These are phyloP conservation scores for Frankliniella fusca DNA, from an alignment of 2,888 invertebrate genomes.

Conservation along the genomic window DNA sequence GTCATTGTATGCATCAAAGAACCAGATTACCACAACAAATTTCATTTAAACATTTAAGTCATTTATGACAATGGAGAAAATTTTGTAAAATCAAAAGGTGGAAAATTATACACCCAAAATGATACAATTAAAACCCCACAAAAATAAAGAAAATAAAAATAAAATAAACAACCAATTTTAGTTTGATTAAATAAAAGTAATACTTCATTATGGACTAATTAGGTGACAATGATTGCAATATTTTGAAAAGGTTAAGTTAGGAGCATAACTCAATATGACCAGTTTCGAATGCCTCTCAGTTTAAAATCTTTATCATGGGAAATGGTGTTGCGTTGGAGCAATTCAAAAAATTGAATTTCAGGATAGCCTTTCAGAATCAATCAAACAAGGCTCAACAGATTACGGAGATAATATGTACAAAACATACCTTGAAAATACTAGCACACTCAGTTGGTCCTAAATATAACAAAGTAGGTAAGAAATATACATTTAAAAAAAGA, in stretches of 20 bases:
- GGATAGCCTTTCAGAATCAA: too few species aligned
- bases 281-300: too few species aligned
- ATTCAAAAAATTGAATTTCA: too few species aligned
- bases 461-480: neutral
- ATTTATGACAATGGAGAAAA: too few species aligned
- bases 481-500: conserved; percentile 3
- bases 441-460: conserved; percentile 8
- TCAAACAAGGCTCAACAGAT: too few species aligned
- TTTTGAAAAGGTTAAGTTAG: too few species aligned
- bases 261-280: too few species aligned
- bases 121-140: neutral
- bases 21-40: neutral
- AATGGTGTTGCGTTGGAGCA: too few species aligned
- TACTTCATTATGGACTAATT: too few species aligned
- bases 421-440: neutral
- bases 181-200: neutral
- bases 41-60: neutral
- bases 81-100: neutral
- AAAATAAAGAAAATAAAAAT: neutral
- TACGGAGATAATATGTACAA: too few species aligned
- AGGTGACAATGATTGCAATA: too few species aligned
- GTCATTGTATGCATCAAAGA: neutral
- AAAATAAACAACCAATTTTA: neutral
- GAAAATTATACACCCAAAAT: neutral
- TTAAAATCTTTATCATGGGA: too few species aligned